Conservation (phyloP, 2,888 invertebrate genomes). For the Lapara coniferarum region DNA sequence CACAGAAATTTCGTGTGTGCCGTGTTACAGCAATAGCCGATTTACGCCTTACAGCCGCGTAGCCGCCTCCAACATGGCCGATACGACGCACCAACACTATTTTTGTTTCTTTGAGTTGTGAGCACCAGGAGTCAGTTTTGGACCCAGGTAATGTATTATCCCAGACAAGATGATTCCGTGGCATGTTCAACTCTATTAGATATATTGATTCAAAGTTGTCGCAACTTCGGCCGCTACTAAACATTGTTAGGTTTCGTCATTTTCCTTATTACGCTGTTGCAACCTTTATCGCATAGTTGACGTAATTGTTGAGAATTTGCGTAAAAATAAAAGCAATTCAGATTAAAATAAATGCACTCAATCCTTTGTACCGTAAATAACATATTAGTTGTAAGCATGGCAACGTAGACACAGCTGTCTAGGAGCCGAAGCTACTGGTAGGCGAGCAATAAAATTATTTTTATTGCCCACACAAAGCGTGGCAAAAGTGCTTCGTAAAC, state of each 20-base stretch:
- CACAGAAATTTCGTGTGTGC: constrained; percentile 80
- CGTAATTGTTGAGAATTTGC: constrained; percentile 1
- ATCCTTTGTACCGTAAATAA: not conserved
- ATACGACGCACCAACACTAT: not conserved
- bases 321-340: constrained; percentile 4
- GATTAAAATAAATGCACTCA: not conserved
- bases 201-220: constrained; percentile 1
- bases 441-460: constrained; percentile 37
- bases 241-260: not conserved
- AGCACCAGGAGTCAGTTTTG: not conserved
- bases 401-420: constrained; percentile 26
- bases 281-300: constrained; percentile 19
- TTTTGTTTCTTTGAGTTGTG: not conserved
- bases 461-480: constrained; percentile 36
- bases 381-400: not conserved
- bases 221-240: not conserved
- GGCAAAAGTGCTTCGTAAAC: constrained; percentile 34
- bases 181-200: not conserved
- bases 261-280: constrained; percentile 20
- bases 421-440: constrained; percentile 32
- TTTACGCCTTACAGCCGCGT: constrained; percentile 45
- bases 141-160: not conserved
- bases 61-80: constrained; percentile 28
- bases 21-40: constrained; percentile 68
- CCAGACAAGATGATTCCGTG: not conserved